Evolutionary conservation across 1,140 invertebrate genomes (phyloP), one percentile per base, ranked within the genome.

Genomic region (Proctacanthus coquilletti): DNA sequence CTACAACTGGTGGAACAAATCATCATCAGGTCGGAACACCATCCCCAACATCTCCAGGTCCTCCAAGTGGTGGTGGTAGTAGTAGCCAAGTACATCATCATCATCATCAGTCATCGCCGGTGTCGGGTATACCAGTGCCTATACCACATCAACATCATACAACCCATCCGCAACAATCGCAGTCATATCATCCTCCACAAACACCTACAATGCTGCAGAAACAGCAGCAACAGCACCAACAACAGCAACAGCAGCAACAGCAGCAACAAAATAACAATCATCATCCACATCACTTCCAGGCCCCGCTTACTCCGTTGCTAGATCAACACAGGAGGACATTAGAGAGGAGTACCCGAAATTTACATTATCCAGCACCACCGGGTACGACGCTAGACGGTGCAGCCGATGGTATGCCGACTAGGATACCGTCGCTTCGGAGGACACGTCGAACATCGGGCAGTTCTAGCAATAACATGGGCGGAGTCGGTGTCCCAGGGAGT

Each of bases 401-500:
- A n/a, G 6, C 23, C 45, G 41, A 47, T 23, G 50, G 44, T 4
- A 6, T 47, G 15, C 48, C 51, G 5, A 50, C 52, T 14, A 43
- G 55, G 9, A 58, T 58, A 32, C 51, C 56, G 1, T 59, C 56
- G 13, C 20, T 57, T 39, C 40, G 52, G 4, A 40, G 56, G 6
- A 53, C 56, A 38, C 35, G 53, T 13, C 51, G 52, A 17, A 43
- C 51, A 4, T 56, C 53, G 2, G 51, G 41, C 41, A 42, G 46
- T 45, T 35, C 49, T 45, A 42, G 46, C 41, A 52, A 52, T 10
- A 8, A 36, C 20, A 30, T 30, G 8, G 42, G 40, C 3, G 50
- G 48, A 13, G 48, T 58, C 4, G 55, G 55, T 33, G 57, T 58
- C 41, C 52, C 56, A 3, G 52, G 56, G 9, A 60, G 56, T 39